Base-by-base conservation (phyloP, 1,140 invertebrate genomes). In the Diploscapter pachys region DNA sequence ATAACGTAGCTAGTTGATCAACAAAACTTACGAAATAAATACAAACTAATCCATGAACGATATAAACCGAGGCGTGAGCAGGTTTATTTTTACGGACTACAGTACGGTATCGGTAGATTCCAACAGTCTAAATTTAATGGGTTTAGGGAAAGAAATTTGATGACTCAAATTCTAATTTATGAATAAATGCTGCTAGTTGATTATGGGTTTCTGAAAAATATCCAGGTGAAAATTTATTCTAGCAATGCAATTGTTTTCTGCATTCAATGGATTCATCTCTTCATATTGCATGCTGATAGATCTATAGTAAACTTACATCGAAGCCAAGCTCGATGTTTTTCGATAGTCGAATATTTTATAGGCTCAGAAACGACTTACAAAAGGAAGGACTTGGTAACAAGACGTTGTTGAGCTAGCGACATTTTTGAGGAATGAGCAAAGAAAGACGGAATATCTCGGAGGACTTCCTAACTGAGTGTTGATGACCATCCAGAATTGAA, bases 401-500 rank as follows among this genome's bases (percentile, higher is more conserved):
- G 68, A 70, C 2, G 68, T 70, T 2, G 68, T 70, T 3, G 68
- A 70, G 54, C 68, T 70, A 11, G 56, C 59, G 55, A 70, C 11
- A 61, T 70, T 70, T 49, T 70, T 70, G 68, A 70, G 56, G n/a
- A 70, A 61, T 3, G 68, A 70, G 13, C 68, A 70, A 6, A 61
- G 11, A 50, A 70, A 61, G 31, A 70, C 56, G 8, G 68, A 54
- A 61, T 70, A 70, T 13, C 51, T 52, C 11, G 68, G 68, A 3
- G 59, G 55, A 61, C 63, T 49, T 52, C 68, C 68, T 13, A 51
- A 31, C 9, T 70, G 68, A 52, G 62, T 6, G 53, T 70, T 70
- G 68, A 70, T 52, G 3, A 70, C 68, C 68, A 70, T 70, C 68
- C 68, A 70, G 4, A 59, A 49, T 70, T 70, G 68, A 11, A 70